Conservation (phyloP, 1,140 invertebrate species). For the Drepana arcuata region DNA sequence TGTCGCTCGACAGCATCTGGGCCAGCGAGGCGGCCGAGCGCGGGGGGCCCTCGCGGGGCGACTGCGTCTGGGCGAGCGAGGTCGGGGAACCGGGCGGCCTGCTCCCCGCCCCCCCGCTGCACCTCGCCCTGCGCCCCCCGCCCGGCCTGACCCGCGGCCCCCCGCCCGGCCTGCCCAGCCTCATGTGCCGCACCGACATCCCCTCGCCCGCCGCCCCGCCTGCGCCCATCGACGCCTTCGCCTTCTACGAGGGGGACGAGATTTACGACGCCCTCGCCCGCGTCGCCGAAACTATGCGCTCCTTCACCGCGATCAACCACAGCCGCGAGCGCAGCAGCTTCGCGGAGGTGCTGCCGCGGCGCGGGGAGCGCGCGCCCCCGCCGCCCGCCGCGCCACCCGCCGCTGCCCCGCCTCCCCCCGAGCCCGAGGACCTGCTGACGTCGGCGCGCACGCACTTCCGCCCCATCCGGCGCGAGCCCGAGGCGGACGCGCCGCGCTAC, state of each 20-base stretch:
- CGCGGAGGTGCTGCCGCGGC: slow-evolving; percentile 70
- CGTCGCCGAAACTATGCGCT: slow-evolving; percentile 55
- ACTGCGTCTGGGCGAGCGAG: neutral
- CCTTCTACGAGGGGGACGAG: slow-evolving; percentile 44
- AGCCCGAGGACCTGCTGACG: slow-evolving; percentile 78
- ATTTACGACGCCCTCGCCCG: slow-evolving; percentile 46
- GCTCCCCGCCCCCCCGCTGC: slow-evolving; percentile 26
- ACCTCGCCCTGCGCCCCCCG: slow-evolving; percentile 52
- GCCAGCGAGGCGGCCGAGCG: slow-evolving; percentile 28
- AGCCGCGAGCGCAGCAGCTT: slow-evolving; percentile 73
- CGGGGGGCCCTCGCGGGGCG: neutral
- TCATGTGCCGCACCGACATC: slow-evolving; percentile 38
- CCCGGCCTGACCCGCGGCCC: slow-evolving; percentile 40
- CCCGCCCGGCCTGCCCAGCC: slow-evolving; percentile 36
- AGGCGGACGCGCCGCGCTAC: slow-evolving; percentile 57
- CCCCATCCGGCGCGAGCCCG: slow-evolving; percentile 77
- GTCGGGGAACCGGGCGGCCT: too few species aligned
- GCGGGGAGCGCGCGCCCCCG: slow-evolving; percentile 27
- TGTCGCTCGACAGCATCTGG: slow-evolving; percentile 57
- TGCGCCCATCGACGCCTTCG: slow-evolving; percentile 35
- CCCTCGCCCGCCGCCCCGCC: slow-evolving; percentile 27
- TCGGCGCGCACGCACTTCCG: slow-evolving; percentile 83
- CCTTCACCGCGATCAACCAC: slow-evolving; percentile 72
- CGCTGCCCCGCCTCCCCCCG: slow-evolving; percentile 5
- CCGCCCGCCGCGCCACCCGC: slow-evolving; percentile 17